Base-by-base conservation (phyloP, 1,140 invertebrate genomes). In the Drosophila fuyamai region DNA sequence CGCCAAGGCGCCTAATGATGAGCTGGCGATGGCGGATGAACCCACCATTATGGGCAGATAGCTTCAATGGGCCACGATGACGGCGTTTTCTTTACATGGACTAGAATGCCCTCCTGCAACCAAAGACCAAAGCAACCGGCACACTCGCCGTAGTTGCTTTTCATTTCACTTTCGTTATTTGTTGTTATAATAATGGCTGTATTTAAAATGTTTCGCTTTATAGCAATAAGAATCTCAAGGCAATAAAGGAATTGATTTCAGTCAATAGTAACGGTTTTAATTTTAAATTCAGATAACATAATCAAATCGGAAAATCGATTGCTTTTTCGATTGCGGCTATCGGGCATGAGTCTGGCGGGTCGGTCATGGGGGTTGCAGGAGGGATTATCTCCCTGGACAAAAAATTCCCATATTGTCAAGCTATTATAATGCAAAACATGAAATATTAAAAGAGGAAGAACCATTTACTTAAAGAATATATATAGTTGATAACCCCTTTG, bases 21-120 rank as follows among this genome's bases (percentile, higher is more conserved):
- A 96, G 81, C 93, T 96, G 16, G 96, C 96, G 0, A 95, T 96
- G 94, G 96, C 96, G 18, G 97, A 97, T 81, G 97, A 97, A 86
- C 96, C 96, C 0, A 96, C 96, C 14, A 96, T 96, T 70, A 96
- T 97, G 73, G 96, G 96, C 73, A 95, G 96, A 94, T 97, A 95
- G 74, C 53, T 40, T 36, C 8, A 29, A 4, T 0, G 13, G 36
- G 47, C 40, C 38, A 63, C n/a, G 29, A 36, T 40, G 32, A 47
- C 18, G 8, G 38, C 44, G 2, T n/a, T 35, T 35, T 23, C 29
- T 9, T 44, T 36, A 7, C 2, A 10, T 38, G 38, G 35, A 6
- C 18, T 18, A 7, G 14, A 38, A 51, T 16, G 18, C 23, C 29
- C 18, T 36, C 41, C 47, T 62, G 56, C 56, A 56, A 78, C 47